Percentiles rank a stretch among this genome's conserved stretches.
Evolutionary conservation across 1,140 invertebrate genomes (phyloP).

Genomic region (Phenacoccus solenopsis): DNA sequence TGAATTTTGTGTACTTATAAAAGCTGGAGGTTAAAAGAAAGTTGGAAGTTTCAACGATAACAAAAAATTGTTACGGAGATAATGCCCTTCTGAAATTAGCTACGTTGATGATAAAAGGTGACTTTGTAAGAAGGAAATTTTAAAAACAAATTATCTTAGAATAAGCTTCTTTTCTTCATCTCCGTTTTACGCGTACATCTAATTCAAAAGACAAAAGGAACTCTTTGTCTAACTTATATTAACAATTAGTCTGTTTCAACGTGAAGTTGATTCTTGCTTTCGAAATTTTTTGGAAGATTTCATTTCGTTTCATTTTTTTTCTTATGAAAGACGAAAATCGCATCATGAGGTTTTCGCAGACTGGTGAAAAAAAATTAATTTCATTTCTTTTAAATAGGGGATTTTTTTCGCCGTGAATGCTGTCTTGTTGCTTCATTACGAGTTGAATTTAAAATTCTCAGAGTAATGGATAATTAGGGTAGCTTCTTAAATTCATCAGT

Average conservation of each 20-base stretch:
- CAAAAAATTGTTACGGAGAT: background rate
- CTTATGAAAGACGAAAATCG: background rate
- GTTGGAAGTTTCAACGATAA: background rate
- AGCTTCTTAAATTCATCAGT: no score
- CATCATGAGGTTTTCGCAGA: no score
- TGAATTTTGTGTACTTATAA: no score
- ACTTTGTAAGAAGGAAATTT: background rate
- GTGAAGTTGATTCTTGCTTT: background rate
- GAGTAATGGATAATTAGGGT: no score
- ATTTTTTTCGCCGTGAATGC: no score
- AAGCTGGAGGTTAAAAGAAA: background rate
- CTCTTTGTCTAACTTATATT: background rate
- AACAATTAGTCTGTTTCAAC: background rate
- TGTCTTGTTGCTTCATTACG: no score
- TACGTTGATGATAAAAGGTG: background rate
- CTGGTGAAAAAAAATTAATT: no score
- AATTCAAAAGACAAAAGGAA: background rate
- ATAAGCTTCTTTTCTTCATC: slow-evolving; percentile 3
- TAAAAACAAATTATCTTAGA: background rate
- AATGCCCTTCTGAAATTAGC: background rate
- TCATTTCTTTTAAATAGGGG: no score
- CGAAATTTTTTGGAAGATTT: background rate
- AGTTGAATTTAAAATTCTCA: no score
- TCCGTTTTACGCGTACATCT: no score
- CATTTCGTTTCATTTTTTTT: background rate